Evolutionary conservation across 2,888 invertebrate species (phyloP), one percentile per base, ranked within the genome.

Genomic region (Hofmannophila pseudospretella): DNA sequence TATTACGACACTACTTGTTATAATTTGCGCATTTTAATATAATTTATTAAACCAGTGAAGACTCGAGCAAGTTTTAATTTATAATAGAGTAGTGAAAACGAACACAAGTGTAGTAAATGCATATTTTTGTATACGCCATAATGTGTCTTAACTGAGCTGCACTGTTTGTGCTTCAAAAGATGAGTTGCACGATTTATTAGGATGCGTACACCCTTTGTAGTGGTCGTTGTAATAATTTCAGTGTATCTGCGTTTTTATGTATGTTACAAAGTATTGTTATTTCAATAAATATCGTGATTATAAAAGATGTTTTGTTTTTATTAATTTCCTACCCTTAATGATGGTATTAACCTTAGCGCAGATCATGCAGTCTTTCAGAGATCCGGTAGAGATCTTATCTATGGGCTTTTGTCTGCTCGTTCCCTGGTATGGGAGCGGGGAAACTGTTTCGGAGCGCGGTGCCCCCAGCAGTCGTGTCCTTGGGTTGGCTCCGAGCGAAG

Each of bases 181-280:
- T 37, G 39, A 47, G 45, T 51, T 52, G 54, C 56, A 57, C 56
- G 56, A 53, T 50, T 42, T 39, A 31, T 27, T 49, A 35, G 47
- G 41, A 42, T 36, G 58, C 53, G 67, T 63, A 62, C 56, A 54
- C 66, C 58, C 67, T n/a, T n/a, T n/a, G 55, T 54, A 49, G 38
- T 36, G 39, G 45, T 47, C 48, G 44, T 51, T 51, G 44, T 55
- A 51, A 10, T 27, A 55, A 51, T 62, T 71, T 63, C 52, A 50
- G 60, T 62, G 61, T 67, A 64, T 66, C 67, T 66, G 66, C 60
- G 65, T 68, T 57, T 66, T 63, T 68, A 71, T 75, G 58, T 79
- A 77, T 72, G 77, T 81, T 79, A 73, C 54, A 72, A 62, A 76
- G 64, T 80, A 82, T 79, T 80, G 81, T 84, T 81, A 79, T 64